Percentiles rank a stretch among this genome's conserved stretches.
These are phyloP conservation scores for Drosophila dunni DNA, from an alignment of 1,140 invertebrate genomes.

Conservation along the genomic window DNA sequence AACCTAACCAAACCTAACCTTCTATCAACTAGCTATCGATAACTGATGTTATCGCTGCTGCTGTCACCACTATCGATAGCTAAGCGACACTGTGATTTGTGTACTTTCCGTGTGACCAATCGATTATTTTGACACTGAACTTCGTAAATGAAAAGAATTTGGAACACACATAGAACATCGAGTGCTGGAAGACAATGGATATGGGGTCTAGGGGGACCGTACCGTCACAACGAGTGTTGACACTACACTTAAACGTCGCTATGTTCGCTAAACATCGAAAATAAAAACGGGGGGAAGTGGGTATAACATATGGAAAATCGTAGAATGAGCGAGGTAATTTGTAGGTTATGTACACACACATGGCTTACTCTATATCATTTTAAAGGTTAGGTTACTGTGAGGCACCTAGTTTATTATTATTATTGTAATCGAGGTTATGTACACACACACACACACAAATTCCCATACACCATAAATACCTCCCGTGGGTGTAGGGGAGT, in stretches of 20 bases:
- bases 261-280: not conserved
- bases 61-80: not conserved
- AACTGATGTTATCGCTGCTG: too few species aligned
- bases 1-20: too few species aligned
- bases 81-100: not conserved
- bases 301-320: not conserved
- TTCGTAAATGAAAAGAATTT: not conserved
- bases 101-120: conserved; percentile 6
- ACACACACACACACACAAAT: conserved; percentile 15
- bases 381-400: conserved; percentile 2
- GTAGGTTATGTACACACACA: conserved; percentile 23
- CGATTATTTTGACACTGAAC: conserved; percentile 5
- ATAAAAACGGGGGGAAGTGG: not conserved
- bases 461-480: not conserved
- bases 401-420: not conserved
- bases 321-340: not conserved
- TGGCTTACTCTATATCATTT: not conserved
- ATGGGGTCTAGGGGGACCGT: not conserved
- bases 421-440: conserved; percentile 3
- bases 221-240: not conserved
- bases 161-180: conserved; percentile 31
- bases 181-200: conserved; percentile 11
- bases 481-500: not conserved
- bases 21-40: not conserved
- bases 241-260: not conserved